A percentile compares a stretch with the other conserved stretches of the same genome.
phyloP scores from a whole-genome alignment of 2,113 vertebrate genomes.

The Nannobrachium achirus region DNA sequence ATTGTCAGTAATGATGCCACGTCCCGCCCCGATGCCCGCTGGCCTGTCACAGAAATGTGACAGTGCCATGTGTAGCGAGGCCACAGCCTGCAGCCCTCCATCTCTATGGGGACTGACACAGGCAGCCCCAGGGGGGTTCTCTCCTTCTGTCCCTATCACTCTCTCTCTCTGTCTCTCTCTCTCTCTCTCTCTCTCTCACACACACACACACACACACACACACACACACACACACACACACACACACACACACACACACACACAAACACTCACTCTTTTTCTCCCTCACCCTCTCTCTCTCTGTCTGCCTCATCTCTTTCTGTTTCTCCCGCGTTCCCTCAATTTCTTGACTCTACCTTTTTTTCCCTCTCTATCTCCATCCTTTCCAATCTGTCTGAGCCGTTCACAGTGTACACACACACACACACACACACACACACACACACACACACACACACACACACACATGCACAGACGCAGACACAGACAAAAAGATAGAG shows the following conservation, averaged over 20 bases:
- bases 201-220: too few species aligned
- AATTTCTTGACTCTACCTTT: neutral
- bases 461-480: neutral
- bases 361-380: neutral
- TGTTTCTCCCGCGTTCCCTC: neutral
- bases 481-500: too few species aligned
- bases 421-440: neutral
- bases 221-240: too few species aligned
- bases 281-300: neutral
- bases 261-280: too few species aligned
- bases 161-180: conserved; percentile 55
- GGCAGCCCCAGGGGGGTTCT: conserved; percentile 52
- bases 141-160: conserved; percentile 34
- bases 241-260: too few species aligned
- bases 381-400: conserved; percentile 27
- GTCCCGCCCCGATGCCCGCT: conserved; percentile 54
- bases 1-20: too few species aligned
- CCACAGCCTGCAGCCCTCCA: conserved; percentile 61
- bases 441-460: conserved; percentile 10
- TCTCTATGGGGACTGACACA: conserved; percentile 59
- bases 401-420: conserved; percentile 21
- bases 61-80: conserved; percentile 61
- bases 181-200: conserved; percentile 36
- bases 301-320: neutral
- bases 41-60: conserved; percentile 76